These are phyloP conservation scores for Pseudomugil tenellus DNA, from an alignment of 2,797 vertebrate genomes.

Conservation along the genomic window DNA sequence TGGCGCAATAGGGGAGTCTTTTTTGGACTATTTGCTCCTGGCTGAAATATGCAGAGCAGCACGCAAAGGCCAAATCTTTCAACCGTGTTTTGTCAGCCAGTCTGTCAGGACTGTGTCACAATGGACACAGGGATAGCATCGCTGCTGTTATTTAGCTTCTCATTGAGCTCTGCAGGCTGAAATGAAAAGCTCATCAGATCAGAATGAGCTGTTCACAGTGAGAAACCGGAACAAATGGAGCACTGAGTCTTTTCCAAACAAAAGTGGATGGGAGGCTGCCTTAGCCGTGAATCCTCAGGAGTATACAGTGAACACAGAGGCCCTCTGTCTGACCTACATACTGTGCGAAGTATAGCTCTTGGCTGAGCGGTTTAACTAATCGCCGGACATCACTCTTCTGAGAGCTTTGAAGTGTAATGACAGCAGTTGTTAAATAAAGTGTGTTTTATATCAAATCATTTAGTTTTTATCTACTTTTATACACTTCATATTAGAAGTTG, in stretches of 20 bases:
- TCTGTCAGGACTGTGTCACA: conserved; percentile 15
- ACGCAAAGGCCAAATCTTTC: conserved; percentile 7
- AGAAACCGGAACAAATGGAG: conserved; percentile 22
- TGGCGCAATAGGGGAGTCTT: background rate
- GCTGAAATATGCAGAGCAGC: conserved; percentile 15
- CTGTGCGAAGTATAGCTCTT: conserved; percentile 48
- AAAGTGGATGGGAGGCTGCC: conserved; percentile 62
- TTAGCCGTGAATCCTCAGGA: conserved; percentile 50
- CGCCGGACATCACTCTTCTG: conserved; percentile 14
- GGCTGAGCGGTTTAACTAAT: conserved; percentile 23
- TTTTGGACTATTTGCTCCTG: conserved; percentile 8
- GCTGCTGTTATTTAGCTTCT: conserved; percentile 1
- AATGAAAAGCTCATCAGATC: conserved; percentile 5
- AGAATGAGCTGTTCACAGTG: conserved; percentile 16
- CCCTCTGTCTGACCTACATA: conserved; percentile 65
- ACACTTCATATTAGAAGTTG: background rate
- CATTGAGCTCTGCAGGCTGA: conserved; percentile 6
- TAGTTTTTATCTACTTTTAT: background rate
- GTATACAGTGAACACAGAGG: conserved; percentile 38
- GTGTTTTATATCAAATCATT: background rate
- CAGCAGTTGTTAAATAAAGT: background rate
- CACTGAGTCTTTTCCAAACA: conserved; percentile 31
- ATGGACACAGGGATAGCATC: conserved; percentile 5
- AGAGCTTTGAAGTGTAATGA: background rate
- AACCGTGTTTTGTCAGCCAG: conserved; percentile 7